Base-by-base conservation (phyloP, 1,140 invertebrate species). In the Apis laboriosa region DNA sequence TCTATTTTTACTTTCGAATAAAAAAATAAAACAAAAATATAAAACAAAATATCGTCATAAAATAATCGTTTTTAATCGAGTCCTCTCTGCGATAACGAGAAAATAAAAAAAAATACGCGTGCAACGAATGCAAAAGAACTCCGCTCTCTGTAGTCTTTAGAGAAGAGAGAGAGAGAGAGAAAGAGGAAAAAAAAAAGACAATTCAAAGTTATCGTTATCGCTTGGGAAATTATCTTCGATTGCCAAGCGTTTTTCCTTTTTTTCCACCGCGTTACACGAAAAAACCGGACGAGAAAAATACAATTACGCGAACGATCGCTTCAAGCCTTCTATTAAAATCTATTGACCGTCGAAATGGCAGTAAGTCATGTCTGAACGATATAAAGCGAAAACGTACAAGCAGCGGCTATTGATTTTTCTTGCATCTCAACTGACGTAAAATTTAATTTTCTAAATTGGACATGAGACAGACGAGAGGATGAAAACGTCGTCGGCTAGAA, bases 361-460 rank as follows among this genome's bases (percentile, higher is more conserved):
- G 24, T 51, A 68, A 82, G 43, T 77, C 80, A 34, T 70, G 56
- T 68, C 28, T 17, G 15, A 5, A 9, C 19, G 28, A 24, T 53
- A 28, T 68, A 21, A 43, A 53, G 64, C 64, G n/a, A 43, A 55
- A 77, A 43, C 15, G 43, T 68, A 67, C 15, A 43, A 60, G 63
- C 55, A 15, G 21, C 24, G 4, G 24, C 55, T 77, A 82, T 82
- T 77, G 80, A 82, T 76, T 77, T 82, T 82, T 60, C 80, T 77
- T 19, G 64, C 64, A 53, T 80, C 61, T 51, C 60, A 49, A 76
- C 80, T 60, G 74, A 61, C 74, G 73, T 67, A 61, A 56, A 68
- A 77, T 82, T 77, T 82, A 82, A 82, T 82, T 77, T 82, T 82
- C 49, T 70, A 58, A 68, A 82, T 82, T 82, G 80, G 49, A 60